Evolutionary conservation across 2,113 vertebrate genomes (phyloP), one percentile per base, ranked within the genome.

Genomic region (Stercorarius parasiticus): DNA sequence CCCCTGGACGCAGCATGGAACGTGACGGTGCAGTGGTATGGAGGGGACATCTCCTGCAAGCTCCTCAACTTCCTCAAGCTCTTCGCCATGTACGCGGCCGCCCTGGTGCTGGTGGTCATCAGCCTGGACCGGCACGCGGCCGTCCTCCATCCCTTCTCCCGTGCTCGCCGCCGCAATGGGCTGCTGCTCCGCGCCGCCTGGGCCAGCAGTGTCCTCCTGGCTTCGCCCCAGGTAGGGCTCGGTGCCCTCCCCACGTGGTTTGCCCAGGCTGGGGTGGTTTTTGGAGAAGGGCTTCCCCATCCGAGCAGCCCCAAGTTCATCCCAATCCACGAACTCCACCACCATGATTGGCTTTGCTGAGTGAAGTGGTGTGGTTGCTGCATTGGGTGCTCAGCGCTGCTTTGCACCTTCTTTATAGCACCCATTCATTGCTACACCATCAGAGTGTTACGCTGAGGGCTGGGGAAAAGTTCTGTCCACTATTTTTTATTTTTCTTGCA

Each of bases 71-170:
- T 99, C 95, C 98, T 99, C 53, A 99, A 99, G 96, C 97, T 99
- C 76, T 98, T 98, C n/a, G 98, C 98, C 13, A 99, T 99, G 99
- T 98, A 99, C 1, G 98, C 98, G 0, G 98, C 98, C 0, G 98
- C 98, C 18, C 97, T 99, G 90, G 98, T 99, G 92, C 98, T 98
- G 23, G 98, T 99, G 96, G 98, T 99, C 84, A 99, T 99, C 97
- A 99, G 99, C 95, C 87, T 99, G 94, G 99, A 99, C 83, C 96
- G 98, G 21, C 98, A 98, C 4, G 96, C 98, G 0, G 98, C 98
- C 32, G 90, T 99, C 73, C 98, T 99, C 67, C 97, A 97, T 66
- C 99, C 99, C 47, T 97, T 99, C 82, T 98, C 97, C 73, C 95
- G 96, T 2, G 98, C 98, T 83, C 96, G 97, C 29, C 98, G 93